Evolutionary conservation across 2,113 vertebrate species (phyloP).

Genomic region (Oryzias melastigma): DNA sequence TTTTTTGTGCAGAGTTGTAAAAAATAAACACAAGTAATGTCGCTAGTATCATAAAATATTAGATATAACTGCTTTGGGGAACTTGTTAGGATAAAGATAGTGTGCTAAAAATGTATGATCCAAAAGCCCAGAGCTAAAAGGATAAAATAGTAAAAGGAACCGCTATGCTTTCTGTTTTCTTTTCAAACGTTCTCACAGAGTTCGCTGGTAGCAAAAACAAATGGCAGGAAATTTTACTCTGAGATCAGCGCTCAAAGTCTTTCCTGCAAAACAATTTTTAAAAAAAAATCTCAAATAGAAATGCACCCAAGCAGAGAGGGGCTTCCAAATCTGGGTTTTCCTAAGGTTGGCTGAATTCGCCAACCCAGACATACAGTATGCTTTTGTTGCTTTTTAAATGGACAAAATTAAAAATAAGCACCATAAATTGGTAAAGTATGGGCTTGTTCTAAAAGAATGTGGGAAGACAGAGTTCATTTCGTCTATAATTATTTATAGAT

Average conservation of each 20-base stretch:
- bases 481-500: too few relatives aligned
- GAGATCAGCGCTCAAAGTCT: constrained; percentile 19
- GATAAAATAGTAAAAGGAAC: constrained; percentile 16
- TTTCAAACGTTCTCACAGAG: constrained; percentile 26
- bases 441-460: too few relatives aligned
- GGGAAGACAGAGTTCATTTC: too few relatives aligned
- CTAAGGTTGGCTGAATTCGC: too few relatives aligned
- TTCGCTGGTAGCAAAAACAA: constrained; percentile 31
- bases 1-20: background rate
- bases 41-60: constrained; percentile 3
- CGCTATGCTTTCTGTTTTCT: constrained; percentile 10
- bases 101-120: constrained; percentile 32
- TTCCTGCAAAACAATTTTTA: constrained; percentile 23
- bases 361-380: too few relatives aligned
- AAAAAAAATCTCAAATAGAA: background rate
- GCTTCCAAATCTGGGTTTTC: too few relatives aligned
- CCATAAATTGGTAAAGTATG: too few relatives aligned
- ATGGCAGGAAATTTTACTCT: constrained; percentile 32
- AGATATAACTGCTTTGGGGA: background rate
- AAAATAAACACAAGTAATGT: background rate
- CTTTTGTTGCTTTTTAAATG: too few relatives aligned
- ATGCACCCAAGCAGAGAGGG: too few relatives aligned
- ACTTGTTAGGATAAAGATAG: constrained; percentile 14
- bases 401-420: too few relatives aligned
- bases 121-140: constrained; percentile 30